Evolutionary conservation across 2,113 vertebrate genomes (phyloP).

Genomic region (Dinomys branickii): DNA sequence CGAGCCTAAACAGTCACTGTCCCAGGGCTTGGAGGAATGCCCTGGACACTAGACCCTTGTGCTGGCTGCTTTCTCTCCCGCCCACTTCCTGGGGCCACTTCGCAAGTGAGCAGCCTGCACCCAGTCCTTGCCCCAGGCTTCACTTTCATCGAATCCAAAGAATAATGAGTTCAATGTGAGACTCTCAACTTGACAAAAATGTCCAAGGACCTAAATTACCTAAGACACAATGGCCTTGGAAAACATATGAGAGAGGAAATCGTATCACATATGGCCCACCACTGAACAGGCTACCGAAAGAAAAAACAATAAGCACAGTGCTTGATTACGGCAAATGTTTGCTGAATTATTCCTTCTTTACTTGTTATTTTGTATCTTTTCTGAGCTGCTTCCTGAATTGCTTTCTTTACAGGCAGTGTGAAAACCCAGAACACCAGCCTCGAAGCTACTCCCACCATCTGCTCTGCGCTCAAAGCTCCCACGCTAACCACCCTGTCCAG

Average conservation of each 20-base stretch:
- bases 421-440: neutral
- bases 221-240: neutral
- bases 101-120: neutral
- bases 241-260: neutral
- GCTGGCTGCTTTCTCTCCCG: neutral
- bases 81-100: neutral
- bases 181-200: neutral
- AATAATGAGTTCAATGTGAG: neutral
- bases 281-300: neutral
- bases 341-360: neutral
- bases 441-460: neutral
- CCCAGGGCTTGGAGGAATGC: neutral
- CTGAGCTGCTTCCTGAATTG: neutral
- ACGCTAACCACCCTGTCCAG: neutral
- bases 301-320: neutral
- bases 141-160: neutral
- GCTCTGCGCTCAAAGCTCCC: neutral
- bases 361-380: neutral
- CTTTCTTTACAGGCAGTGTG: neutral
- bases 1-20: neutral
- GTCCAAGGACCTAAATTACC: neutral
- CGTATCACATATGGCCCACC: neutral
- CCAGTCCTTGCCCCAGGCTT: neutral
- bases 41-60: neutral
- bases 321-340: neutral